Evolutionary conservation across 2,113 vertebrate genomes (phyloP).

Genomic region (Antigone vipio): DNA sequence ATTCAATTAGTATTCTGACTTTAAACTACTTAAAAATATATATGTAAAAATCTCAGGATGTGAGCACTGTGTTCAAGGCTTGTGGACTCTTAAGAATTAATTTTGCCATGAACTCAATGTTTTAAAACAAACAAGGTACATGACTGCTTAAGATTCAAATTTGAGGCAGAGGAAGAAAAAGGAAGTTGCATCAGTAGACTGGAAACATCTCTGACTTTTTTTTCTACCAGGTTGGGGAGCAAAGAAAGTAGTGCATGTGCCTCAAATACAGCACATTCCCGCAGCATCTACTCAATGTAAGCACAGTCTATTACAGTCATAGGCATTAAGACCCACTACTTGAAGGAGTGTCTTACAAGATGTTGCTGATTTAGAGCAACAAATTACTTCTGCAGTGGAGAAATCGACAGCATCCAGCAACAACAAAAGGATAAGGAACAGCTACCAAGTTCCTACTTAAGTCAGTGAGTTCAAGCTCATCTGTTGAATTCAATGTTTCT

Average conservation of each 20-base stretch:
- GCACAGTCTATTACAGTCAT: accelerated
- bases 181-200: not conserved
- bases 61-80: not conserved
- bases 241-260: not conserved
- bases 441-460: not conserved
- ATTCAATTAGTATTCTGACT: not conserved
- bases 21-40: not conserved
- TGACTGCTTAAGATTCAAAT: not conserved
- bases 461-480: not conserved
- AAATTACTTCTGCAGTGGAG: not conserved
- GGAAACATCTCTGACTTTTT: not conserved
- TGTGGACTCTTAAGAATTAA: not conserved
- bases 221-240: not conserved
- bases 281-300: not conserved
- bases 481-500: not conserved
- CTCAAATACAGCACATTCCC: not conserved
- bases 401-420: not conserved
- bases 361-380: not conserved
- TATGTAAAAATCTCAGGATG: not conserved
- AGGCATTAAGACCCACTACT: not conserved
- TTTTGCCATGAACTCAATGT: not conserved
- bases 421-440: not conserved
- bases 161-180: not conserved
- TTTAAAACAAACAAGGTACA: not conserved
- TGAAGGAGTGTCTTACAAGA: not conserved